A percentile compares a stretch with the other conserved stretches of the same genome.
Evolutionary conservation across 1,140 invertebrate species (phyloP).

Genomic region (Ectropis grisescens): DNA sequence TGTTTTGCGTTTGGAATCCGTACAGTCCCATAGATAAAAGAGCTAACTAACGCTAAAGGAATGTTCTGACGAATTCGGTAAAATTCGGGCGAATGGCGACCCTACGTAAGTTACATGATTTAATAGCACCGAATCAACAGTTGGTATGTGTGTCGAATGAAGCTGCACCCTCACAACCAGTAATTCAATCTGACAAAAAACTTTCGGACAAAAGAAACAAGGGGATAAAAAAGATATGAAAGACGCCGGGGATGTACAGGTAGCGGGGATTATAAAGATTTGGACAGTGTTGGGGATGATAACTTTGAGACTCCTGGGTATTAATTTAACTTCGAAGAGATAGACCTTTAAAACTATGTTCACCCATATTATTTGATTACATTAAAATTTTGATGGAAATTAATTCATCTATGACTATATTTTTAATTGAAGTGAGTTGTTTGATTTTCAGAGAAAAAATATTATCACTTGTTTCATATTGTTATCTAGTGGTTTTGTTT

Average conservation of each 20-base stretch:
- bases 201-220: constrained; percentile 31
- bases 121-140: constrained; percentile 51
- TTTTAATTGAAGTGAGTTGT: too few species aligned
- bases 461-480: too few species aligned
- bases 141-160: constrained; percentile 52
- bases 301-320: background rate
- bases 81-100: too few species aligned
- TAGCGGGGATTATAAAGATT: constrained; percentile 29
- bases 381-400: background rate
- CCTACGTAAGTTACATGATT: too few species aligned
- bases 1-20: too few species aligned
- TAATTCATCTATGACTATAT: background rate
- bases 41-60: too few species aligned
- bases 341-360: background rate
- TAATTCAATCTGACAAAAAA: constrained; percentile 51
- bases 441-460: too few species aligned
- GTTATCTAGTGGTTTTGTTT: too few species aligned
- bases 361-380: background rate
- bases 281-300: constrained; percentile 13
- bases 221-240: constrained; percentile 27
- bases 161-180: constrained; percentile 45
- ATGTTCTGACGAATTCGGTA: too few species aligned
- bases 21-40: too few species aligned
- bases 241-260: constrained; percentile 50
- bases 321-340: background rate